Percentiles rank a stretch among this genome's conserved stretches.
Conservation (phyloP, 1,140 invertebrate species). For the Frieseomelitta varia region DNA sequence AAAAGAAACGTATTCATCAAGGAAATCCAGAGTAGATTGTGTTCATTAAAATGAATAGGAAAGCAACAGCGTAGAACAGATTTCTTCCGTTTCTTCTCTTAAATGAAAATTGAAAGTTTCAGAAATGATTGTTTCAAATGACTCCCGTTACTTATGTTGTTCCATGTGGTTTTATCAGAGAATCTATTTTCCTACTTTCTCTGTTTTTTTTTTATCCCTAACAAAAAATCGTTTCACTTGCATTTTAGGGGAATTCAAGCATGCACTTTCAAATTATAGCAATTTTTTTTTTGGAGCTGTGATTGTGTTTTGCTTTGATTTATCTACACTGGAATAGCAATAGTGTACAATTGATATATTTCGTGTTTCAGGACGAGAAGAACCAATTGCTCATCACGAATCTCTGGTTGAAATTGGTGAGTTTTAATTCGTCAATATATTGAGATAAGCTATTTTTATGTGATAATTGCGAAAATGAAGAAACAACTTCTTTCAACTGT, state of each 20-base stretch:
- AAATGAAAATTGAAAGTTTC: neutral
- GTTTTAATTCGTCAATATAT: slow-evolving; percentile 64
- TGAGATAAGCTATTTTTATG: neutral
- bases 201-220: neutral
- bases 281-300: neutral
- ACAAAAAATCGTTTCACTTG: neutral
- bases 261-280: neutral
- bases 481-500: neutral
- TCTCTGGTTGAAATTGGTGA: slow-evolving; percentile 96
- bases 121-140: neutral
- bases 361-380: slow-evolving; percentile 91
- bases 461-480: neutral
- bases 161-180: neutral
- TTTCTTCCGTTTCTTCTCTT: neutral
- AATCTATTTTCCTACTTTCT: neutral
- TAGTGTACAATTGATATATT: neutral
- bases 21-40: neutral
- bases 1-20: neutral
- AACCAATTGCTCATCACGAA: slow-evolving; percentile 96
- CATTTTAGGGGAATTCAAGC: neutral
- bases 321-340: neutral
- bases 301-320: neutral
- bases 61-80: neutral
- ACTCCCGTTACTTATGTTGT: neutral
- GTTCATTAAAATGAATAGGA: neutral